These are phyloP conservation scores for Propithecus perrieri DNA, from an alignment of 2,797 vertebrate species.

Conservation along the genomic window DNA sequence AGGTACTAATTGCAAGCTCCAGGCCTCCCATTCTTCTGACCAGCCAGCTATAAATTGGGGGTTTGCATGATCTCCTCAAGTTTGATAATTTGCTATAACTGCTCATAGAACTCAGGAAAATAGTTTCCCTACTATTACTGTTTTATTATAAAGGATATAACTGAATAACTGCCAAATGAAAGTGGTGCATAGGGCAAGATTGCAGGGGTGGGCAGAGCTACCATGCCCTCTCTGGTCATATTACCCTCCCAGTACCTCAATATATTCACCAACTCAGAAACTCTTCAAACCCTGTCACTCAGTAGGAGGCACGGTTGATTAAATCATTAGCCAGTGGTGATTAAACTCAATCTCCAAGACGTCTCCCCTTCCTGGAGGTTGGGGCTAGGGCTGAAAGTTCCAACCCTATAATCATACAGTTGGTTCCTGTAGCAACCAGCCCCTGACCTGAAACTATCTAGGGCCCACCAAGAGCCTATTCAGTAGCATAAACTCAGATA, in stretches of 20 bases:
- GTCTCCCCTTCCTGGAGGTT: background rate
- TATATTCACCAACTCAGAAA: background rate
- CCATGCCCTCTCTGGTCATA: background rate
- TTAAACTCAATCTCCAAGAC: background rate
- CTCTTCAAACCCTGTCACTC: background rate
- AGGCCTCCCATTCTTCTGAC: background rate
- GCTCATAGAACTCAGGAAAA: background rate
- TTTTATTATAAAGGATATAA: background rate
- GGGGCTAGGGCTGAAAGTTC: background rate
- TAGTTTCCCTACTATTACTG: background rate
- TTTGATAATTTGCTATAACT: background rate
- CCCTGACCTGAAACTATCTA: background rate
- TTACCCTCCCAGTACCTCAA: background rate
- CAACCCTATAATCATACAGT: background rate
- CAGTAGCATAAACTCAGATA: background rate
- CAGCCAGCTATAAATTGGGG: background rate
- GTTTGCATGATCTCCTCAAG: background rate
- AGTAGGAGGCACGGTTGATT: background rate
- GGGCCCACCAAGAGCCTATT: background rate
- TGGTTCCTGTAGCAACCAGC: background rate
- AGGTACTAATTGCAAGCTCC: background rate
- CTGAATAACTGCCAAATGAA: background rate
- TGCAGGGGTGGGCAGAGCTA: background rate
- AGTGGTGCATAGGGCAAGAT: background rate
- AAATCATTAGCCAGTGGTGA: background rate